Base-by-base conservation (phyloP, 2,113 vertebrate species). In the Eretmochelys imbricata region DNA sequence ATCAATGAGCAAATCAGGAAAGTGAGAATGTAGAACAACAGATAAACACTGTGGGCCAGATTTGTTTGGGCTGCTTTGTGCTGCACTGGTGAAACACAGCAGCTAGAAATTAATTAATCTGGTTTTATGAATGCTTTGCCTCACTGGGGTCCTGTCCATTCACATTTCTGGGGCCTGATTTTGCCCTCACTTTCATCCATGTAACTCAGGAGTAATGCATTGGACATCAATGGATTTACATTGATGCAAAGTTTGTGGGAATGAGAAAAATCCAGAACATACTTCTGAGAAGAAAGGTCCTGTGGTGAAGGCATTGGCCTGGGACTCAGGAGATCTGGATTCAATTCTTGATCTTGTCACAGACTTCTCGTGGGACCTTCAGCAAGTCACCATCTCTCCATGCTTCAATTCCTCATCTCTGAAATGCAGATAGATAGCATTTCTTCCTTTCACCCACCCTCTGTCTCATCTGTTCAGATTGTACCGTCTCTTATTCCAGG, bases 41-140 rank as follows among this genome's bases (percentile, higher is more conserved):
- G 85, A 81, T 14, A 88, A 96, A 92, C 59, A 29, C 22, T 83
- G 76, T 24, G 79, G 19, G 78, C 82, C 14, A 82, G 59, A 53
- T 88, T 96, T 78, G 72, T 88, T 93, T 78, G 85, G 93, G 82
- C 82, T 96, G 87, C 19, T 94, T 55, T 90, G 48, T 80, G 82
- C 51, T 80, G 91, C 78, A 88, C 62, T 92, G 85, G 62, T 95
- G 85, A 93, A 46, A 93, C 31, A 86, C 72, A 94, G 75, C 85
- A 96, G 57, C 82, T 49, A 89, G 89, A 91, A n/a, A 48, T 96
- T 84, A 82, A 38, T 93, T 96, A 85, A 91, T 89, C 87, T 87
- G 84, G 38, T 93, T 97, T 96, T 95, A 94, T 91, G 87, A 65
- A 51, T 93, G 72, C 87, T 78, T 92, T 84, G 29, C 90, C 48